A percentile compares a stretch with the other conserved stretches of the same genome.
phyloP scores from a whole-genome alignment of 92 coral and sea anemone species.

The Zoanthus solanderi region DNA sequence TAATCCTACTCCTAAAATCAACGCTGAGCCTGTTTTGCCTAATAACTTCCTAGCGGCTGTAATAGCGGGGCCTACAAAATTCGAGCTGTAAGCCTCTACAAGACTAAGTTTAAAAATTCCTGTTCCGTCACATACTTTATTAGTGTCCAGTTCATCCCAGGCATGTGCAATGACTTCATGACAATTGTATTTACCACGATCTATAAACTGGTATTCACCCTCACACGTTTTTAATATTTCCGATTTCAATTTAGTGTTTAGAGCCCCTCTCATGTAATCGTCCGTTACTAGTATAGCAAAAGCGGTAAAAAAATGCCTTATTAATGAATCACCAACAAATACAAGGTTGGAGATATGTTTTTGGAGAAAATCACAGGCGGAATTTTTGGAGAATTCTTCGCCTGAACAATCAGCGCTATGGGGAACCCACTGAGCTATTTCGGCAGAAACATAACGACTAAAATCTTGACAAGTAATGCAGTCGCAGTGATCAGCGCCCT shows the following conservation, averaged over 20 bases:
- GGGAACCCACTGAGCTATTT: conserved; percentile 69
- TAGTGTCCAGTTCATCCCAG: conserved; percentile 61
- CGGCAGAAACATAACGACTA: conserved; percentile 62
- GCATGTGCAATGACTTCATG: conserved; percentile 41
- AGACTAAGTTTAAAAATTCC: conserved; percentile 56
- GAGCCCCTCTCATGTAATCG: conserved; percentile 59
- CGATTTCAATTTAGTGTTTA: conserved; percentile 21
- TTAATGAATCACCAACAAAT: conserved; percentile 76
- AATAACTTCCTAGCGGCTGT: conserved; percentile 50
- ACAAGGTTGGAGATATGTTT: conserved; percentile 56
- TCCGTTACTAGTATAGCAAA: conserved; percentile 62
- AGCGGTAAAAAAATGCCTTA: conserved; percentile 72
- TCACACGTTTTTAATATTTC: conserved; percentile 49
- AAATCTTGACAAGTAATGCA: conserved; percentile 71
- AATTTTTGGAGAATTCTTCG: conserved; percentile 39
- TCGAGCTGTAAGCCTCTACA: conserved; percentile 59
- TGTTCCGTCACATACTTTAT: conserved; percentile 63
- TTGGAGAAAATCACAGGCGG: conserved; percentile 44
- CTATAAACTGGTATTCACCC: conserved; percentile 80
- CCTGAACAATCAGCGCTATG: conserved; percentile 40
- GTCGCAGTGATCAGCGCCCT: conserved; percentile 50
- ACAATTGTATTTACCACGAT: conserved; percentile 68
- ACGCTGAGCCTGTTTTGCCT: conserved; percentile 56
- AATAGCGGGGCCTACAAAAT: conserved; percentile 37
- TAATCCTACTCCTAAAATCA: conserved; percentile 68